Percentiles rank a stretch among this genome's conserved stretches.
phyloP scores from a whole-genome alignment of 2,113 vertebrate species.

The Zosterops hypoxanthus region DNA sequence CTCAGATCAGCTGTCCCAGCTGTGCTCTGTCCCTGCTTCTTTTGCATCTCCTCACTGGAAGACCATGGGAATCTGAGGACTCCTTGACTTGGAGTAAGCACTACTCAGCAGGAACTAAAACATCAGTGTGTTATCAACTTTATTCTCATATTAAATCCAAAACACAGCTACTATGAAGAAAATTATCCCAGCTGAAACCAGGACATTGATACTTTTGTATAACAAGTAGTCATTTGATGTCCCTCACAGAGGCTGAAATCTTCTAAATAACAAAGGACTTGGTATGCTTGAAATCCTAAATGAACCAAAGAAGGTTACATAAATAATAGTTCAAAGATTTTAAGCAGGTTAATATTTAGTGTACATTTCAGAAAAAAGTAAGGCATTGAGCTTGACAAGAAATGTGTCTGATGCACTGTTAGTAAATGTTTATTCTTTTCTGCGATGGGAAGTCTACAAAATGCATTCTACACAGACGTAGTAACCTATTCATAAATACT shows the following conservation, averaged over 20 bases:
- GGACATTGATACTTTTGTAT: conserved; percentile 50
- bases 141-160: background rate
- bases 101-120: background rate
- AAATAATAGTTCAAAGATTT: background rate
- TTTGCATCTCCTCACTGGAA: background rate
- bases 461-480: background rate
- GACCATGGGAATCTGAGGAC: background rate
- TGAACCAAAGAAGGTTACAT: conserved; percentile 5
- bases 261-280: conserved; percentile 97
- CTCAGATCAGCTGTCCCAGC: background rate
- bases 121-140: background rate
- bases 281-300: conserved; percentile 96
- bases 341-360: background rate
- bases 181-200: background rate
- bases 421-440: background rate
- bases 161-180: background rate
- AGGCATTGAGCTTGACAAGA: background rate
- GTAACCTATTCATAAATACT: background rate
- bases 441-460: background rate
- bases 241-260: conserved; percentile 63
- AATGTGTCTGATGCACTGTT: background rate
- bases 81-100: background rate
- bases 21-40: background rate
- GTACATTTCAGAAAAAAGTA: background rate
- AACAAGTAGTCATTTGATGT: conserved; percentile 61